Evolutionary conservation across 2,797 vertebrate genomes (phyloP), one percentile per base, ranked within the genome.

Genomic region (Leontocebus nigricollis): DNA sequence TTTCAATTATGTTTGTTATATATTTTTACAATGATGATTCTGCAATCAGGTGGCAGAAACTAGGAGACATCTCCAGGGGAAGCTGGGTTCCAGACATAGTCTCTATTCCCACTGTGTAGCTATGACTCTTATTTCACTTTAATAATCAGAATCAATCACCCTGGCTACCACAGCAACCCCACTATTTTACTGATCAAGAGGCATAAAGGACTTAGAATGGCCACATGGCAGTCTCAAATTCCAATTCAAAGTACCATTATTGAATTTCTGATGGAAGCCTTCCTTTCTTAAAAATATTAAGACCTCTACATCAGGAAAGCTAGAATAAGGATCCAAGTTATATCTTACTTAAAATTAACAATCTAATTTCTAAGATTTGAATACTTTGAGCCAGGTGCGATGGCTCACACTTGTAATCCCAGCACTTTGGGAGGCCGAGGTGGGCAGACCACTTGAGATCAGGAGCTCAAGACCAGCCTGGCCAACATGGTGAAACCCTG

Each of bases 321-420:
- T 70, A 92, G 30, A 83, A 80, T 80, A 95, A 3, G 1, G 10
- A 46, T 55, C 84, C 12, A 85, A 80, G 39, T 90, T 26, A 76
- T 92, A 88, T 13, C 83, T 96, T 39, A 88, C 22, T 83, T 88
- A 93, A 81, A 97, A 94, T 61, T 39, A 96, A 87, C 20, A 96
- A 79, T 80, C 19, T 59, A 6, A 61, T 55, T 82, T 91, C 17
- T 41, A 50, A 92, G 33, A 93, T 93, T 3, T 75, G 48, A 96
- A 30, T 87, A 83, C 59, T 95, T 36, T 2, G 46, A 55, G n/a
- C 67, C 4, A 11, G 67, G 9, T 22, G 19, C 17, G 19, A 19
- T 11, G 19, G 67, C 67, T 72, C n/a, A 72, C 64, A 39, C 67
- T 19, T 72, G 19, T 72, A 72, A 72, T 72, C 19, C 19, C 61